These are phyloP conservation scores for Agapornis canus DNA, from an alignment of 2,797 vertebrate species.

Conservation along the genomic window DNA sequence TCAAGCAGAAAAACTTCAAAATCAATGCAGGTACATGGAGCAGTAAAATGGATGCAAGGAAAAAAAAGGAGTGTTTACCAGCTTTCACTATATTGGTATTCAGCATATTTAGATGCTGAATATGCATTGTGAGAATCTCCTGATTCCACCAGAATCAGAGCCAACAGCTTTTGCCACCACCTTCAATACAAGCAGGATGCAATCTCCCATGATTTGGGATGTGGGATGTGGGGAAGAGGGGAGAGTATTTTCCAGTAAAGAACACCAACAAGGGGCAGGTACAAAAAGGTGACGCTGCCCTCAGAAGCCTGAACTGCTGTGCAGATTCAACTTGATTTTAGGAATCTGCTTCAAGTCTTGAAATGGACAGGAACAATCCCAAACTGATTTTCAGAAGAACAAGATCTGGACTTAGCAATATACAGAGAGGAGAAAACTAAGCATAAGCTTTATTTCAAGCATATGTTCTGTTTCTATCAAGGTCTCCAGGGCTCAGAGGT, in stretches of 20 bases:
- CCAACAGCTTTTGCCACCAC: background rate
- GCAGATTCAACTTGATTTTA: background rate
- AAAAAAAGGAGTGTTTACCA: background rate
- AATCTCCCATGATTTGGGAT: background rate
- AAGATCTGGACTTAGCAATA: background rate
- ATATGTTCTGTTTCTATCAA: accelerated
- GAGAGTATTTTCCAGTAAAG: background rate
- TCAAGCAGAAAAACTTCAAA: background rate
- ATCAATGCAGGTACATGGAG: background rate
- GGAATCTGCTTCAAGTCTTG: background rate
- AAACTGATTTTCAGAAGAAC: background rate
- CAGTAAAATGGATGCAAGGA: background rate
- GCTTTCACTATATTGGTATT: background rate
- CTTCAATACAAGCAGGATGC: background rate
- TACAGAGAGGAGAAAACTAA: background rate
- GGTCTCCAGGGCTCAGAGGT: background rate
- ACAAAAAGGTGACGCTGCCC: background rate
- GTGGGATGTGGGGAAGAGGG: background rate
- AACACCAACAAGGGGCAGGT: background rate
- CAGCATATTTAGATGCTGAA: constrained; percentile 9
- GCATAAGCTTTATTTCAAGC: background rate
- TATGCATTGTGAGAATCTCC: background rate
- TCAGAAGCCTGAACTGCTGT: background rate
- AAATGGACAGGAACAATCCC: background rate
- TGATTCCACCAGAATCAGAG: constrained; percentile 7